Base-by-base conservation (phyloP, 2,888 invertebrate genomes). In the Aporophyla lueneburgensis region DNA sequence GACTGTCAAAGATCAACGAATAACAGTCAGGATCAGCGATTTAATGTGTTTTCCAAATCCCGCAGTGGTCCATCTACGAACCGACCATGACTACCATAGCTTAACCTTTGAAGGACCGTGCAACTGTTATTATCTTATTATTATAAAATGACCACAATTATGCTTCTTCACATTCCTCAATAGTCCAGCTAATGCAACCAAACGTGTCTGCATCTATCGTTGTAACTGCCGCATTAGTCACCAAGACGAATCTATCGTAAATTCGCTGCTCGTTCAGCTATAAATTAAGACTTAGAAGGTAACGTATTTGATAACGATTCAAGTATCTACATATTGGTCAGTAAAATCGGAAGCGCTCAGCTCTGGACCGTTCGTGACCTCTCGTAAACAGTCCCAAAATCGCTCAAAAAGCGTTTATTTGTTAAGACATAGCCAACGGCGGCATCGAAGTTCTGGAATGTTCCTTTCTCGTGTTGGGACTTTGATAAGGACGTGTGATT, bases 231-330 rank as follows among this genome's bases (percentile, higher is more conserved):
- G 21, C 67, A 86, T 77, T 65, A 75, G 62, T 77, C 67, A 80
- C 72, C 46, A 54, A 73, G 68, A 76, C 33, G 74, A 56, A 74
- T 70, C 65, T 43, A 70, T 65, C 68, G 76, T 67, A 80, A 71
- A 73, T 65, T 77, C 61, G 40, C 5, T 76, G 61, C 33, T 65
- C 68, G 24, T 61, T 76, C 61, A 78, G 61, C 80, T 59, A 74
- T 76, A 86, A 83, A 79, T 86, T 85, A 66, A 73, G 75, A 76
- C 71, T 66, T 67, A 54, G 54, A 73, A 69, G 49, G 58, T 33
- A 76, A 67, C 66, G 49, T 72, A 74, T 71, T 82, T 67, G 63
- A 63, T 63, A 6, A 21, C 63, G 12, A 65, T 61, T 70, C 69
- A 59, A 58, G 72, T 67, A 70, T 56, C 76, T 63, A 70, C 65